A percentile compares a stretch with the other conserved stretches of the same genome.
phyloP scores from a whole-genome alignment of 92 coral and sea anemone genomes.

The Actinostola sp. region DNA sequence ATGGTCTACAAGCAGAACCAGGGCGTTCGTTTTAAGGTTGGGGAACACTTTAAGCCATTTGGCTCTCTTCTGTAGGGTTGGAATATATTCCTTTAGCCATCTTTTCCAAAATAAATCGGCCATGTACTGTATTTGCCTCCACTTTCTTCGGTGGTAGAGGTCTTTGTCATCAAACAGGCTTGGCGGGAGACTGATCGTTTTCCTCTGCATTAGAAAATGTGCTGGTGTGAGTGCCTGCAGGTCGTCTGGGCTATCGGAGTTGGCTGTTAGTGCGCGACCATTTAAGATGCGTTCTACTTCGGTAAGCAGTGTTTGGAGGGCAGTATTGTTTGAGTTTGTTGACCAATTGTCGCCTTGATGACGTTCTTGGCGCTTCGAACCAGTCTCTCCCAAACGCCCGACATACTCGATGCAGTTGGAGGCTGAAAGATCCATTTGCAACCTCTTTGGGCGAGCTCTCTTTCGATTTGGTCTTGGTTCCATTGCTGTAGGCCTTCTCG shows the following conservation, averaged over 20 bases:
- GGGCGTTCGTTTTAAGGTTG: conserved; percentile 32
- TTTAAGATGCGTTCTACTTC: conserved; percentile 40
- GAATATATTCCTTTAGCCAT: conserved; percentile 44
- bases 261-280: conserved; percentile 47
- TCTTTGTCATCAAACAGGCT: conserved; percentile 44
- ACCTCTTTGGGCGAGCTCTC: conserved; percentile 43
- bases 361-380: conserved; percentile 47
- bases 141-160: conserved; percentile 39
- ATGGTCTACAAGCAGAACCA: conserved; percentile 14
- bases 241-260: conserved; percentile 48
- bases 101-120: conserved; percentile 54
- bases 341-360: conserved; percentile 34
- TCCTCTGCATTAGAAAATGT: conserved; percentile 56
- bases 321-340: conserved; percentile 22
- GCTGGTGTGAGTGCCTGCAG: conserved; percentile 54
- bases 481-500: conserved; percentile 42
- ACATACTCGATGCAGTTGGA: conserved; percentile 73
- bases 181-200: conserved; percentile 37
- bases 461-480: conserved; percentile 45
- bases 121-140: conserved; percentile 52
- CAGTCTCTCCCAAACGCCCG: conserved; percentile 64
- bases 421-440: conserved; percentile 70
- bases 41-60: conserved; percentile 38
- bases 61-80: conserved; percentile 33
- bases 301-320: conserved; percentile 27